Evolutionary conservation across 2,797 vertebrate species (phyloP), one percentile per base, ranked within the genome.

Genomic region (Sarcophilus harrisii): DNA sequence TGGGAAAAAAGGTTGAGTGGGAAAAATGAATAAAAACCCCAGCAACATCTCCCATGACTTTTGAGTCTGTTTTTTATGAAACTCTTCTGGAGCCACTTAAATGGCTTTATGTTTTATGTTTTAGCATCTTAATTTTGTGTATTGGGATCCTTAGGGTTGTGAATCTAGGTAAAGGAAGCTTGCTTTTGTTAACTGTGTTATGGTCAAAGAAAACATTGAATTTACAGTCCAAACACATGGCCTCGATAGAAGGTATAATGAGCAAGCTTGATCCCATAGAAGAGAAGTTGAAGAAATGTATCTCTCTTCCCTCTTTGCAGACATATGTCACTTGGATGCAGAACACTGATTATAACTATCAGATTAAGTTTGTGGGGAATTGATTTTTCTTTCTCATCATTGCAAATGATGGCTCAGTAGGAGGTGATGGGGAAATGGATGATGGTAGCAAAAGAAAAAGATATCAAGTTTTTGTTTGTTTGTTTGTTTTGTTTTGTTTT

Each of bases 121-220:
- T 90, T 90, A 58, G 21, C 29, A 91, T 28, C 18, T 91, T 94
- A 55, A 57, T 27, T 4, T 52, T n/a, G 12, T 73, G 12, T 12
- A 90, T 95, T 87, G 91, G 10, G 58, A 11, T 32, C 18, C 27
- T 29, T 16, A 62, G 92, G 58, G 38, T 45, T 92, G 58, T 49
- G 52, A 21, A 18, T 96, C 60, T 94, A 60, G 30, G 0, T 0
- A 57, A 94, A 94, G 92, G 95, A 95, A 94, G 54, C 90, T 49
- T n/a, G 27, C 60, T 81, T 27, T 92, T 81, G 66, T 2, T 24
- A 11, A 24, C 38, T 45, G 9, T 81, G 38, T 87, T 87, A 45
- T 27, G 24, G 9, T 87, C 45, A 87, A 87, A 87, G 73, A 87
- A 87, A 49, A 87, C 24, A 87, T 12, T 87, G 24, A 87, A 27